Conservation (phyloP, 2,888 invertebrate genomes). For the Drosophila prolongata region DNA sequence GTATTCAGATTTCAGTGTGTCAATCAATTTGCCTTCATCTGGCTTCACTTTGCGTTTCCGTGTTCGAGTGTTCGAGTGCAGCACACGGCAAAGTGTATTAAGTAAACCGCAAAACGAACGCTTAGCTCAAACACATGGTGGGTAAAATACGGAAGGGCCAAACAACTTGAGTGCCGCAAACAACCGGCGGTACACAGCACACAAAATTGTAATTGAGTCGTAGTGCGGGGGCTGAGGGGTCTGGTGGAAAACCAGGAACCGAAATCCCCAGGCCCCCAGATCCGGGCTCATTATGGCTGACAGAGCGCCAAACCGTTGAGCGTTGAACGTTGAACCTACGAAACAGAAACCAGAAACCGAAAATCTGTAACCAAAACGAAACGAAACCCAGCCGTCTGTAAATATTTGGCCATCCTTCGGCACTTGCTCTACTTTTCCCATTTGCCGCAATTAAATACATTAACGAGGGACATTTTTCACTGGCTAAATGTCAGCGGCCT, state of each 20-base stretch:
- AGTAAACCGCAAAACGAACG: constrained; percentile 73
- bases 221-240: neutral
- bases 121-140: constrained; percentile 56
- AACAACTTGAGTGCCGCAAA: constrained; percentile 52
- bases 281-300: constrained; percentile 44
- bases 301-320: constrained; percentile 39
- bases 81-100: constrained; percentile 65
- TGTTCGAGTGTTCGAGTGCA: constrained; percentile 44
- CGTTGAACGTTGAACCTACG: constrained; percentile 51
- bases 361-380: constrained; percentile 32
- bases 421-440: constrained; percentile 36
- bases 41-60: constrained; percentile 24
- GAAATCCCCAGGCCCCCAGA: constrained; percentile 30
- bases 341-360: constrained; percentile 18
- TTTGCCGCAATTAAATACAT: constrained; percentile 45
- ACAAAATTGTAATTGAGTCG: constrained; percentile 73
- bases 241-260: constrained; percentile 29
- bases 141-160: constrained; percentile 40
- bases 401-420: constrained; percentile 57
- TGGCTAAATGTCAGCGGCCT: constrained; percentile 16
- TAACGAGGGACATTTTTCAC: constrained; percentile 42
- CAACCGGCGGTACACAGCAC: constrained; percentile 44
- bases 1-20: constrained; percentile 55
- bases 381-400: constrained; percentile 45
- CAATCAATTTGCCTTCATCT: constrained; percentile 50